Percentiles rank a stretch among this genome's conserved stretches.
Conservation (phyloP, 1,140 invertebrate genomes). For the Eumaeus atala region DNA sequence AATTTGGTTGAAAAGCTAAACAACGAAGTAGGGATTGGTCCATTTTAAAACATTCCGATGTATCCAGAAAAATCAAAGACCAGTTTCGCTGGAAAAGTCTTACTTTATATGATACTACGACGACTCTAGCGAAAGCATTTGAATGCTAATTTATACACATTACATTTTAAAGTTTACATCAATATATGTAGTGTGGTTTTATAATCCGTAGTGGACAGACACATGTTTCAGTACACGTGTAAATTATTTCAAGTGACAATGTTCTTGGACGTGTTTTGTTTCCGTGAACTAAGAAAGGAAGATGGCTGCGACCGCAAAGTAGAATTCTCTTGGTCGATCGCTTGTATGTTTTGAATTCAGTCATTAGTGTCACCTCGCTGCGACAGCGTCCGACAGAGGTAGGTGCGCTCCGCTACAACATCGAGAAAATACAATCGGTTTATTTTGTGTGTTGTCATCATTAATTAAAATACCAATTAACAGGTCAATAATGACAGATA, state of each 20-base stretch:
- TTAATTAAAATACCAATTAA: slow-evolving; percentile 3
- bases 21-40: too few relatives aligned
- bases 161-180: slow-evolving; percentile 13
- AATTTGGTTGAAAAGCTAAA: too few relatives aligned
- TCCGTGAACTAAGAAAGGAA: slow-evolving; percentile 32
- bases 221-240: slow-evolving; percentile 3
- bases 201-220: neutral
- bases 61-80: too few relatives aligned
- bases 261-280: slow-evolving; percentile 10
- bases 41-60: too few relatives aligned
- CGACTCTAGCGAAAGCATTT: slow-evolving; percentile 14
- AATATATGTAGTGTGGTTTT: too few relatives aligned
- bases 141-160: slow-evolving; percentile 41
- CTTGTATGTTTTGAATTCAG: slow-evolving; percentile 35
- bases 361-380: slow-evolving; percentile 45
- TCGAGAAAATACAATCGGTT: slow-evolving; percentile 44
- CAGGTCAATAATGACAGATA: neutral
- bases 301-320: slow-evolving; percentile 37
- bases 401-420: slow-evolving; percentile 37
- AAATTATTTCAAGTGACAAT: neutral
- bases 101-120: too few relatives aligned
- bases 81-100: too few relatives aligned
- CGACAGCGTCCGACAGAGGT: slow-evolving; percentile 48
- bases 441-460: neutral
- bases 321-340: slow-evolving; percentile 38